Evolutionary conservation across 2,888 invertebrate species (phyloP).

Genomic region (Conus canariensis): DNA sequence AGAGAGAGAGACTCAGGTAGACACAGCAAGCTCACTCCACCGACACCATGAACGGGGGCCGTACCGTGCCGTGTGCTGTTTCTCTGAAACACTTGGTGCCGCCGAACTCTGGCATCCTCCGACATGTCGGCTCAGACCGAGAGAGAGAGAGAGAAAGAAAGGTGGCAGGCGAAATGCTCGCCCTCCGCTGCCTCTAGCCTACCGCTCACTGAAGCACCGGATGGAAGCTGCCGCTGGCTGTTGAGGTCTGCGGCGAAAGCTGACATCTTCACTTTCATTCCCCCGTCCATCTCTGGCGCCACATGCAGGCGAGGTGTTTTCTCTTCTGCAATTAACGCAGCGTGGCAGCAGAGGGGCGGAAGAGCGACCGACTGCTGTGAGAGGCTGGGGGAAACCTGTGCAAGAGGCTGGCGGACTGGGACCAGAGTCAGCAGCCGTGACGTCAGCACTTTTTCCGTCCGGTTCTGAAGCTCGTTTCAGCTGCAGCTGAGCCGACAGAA

Average conservation of each 20-base stretch:
- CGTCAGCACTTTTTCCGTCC: neutral
- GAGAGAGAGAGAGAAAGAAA: constrained; percentile 16
- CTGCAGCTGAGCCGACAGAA: no score
- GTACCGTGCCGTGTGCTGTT: no score
- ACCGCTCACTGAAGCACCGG: no score
- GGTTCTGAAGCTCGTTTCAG: neutral
- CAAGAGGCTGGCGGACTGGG: neutral
- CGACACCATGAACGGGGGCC: neutral
- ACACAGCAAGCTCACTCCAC: neutral
- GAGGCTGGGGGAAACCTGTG: neutral
- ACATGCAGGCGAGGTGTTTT: no score
- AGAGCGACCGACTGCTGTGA: neutral
- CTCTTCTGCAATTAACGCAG: neutral
- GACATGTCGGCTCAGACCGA: no score
- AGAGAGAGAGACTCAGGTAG: neutral
- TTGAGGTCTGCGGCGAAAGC: no score
- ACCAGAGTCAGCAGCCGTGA: neutral
- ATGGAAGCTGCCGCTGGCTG: no score
- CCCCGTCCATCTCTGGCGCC: no score
- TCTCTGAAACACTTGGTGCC: no score
- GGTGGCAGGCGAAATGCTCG: neutral
- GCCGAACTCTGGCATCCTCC: no score
- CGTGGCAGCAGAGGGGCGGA: neutral
- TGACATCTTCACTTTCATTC: no score
- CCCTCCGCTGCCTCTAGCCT: no score